A percentile compares a stretch with the other conserved stretches of the same genome.
Evolutionary conservation across 2,797 vertebrate genomes (phyloP).

Genomic region (Anguilla pacifica): DNA sequence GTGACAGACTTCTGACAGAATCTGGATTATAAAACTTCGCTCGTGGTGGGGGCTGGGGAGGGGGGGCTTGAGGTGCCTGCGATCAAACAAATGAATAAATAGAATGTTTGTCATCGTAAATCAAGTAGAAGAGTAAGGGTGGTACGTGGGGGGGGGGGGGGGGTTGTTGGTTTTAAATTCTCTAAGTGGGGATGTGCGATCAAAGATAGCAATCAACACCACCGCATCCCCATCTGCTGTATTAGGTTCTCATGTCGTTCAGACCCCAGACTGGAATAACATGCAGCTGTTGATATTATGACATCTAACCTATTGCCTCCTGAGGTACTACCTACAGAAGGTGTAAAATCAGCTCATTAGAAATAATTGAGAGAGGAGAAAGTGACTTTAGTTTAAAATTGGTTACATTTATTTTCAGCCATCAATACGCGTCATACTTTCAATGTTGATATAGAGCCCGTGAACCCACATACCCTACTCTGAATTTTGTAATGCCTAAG

Average conservation of each 20-base stretch:
- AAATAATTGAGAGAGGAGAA: not conserved
- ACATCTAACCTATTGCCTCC: not conserved
- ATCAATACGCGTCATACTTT: not conserved
- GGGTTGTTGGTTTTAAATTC: not conserved
- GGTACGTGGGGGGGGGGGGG: not conserved
- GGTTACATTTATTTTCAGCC: not conserved
- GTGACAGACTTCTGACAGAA: not conserved
- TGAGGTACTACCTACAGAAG: not conserved
- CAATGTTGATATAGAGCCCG: not conserved
- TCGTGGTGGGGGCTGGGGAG: not conserved
- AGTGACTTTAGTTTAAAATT: not conserved
- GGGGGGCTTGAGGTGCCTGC: too few relatives aligned
- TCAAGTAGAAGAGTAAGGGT: not conserved
- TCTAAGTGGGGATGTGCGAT: slow-evolving; percentile 24
- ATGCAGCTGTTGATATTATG: not conserved
- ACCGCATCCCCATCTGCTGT: slow-evolving; percentile 35
- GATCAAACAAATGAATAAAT: slow-evolving; percentile 9
- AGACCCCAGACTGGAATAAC: not conserved
- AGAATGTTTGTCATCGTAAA: not conserved
- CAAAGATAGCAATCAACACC: slow-evolving; percentile 28
- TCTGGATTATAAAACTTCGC: not conserved
- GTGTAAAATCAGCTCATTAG: not conserved
- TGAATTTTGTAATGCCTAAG: not conserved
- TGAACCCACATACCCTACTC: not conserved
- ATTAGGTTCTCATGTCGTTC: slow-evolving; percentile 11